Base-by-base conservation (phyloP, 2,888 invertebrate species). In the Tipula confusa region DNA sequence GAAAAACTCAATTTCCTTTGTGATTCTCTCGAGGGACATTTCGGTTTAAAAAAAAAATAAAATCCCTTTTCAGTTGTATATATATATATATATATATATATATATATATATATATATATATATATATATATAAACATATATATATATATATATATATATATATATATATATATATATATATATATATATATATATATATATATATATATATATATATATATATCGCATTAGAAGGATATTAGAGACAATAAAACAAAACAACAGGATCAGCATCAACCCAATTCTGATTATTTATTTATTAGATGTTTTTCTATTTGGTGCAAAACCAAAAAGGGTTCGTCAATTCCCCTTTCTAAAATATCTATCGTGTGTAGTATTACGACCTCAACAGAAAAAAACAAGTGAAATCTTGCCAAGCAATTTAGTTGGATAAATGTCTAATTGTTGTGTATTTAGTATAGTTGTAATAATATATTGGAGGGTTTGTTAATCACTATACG, bases 391-490 rank as follows among this genome's bases (percentile, higher is more conserved):
- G 15, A 43, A 64, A 64, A 64, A 64, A 64, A 64, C 64, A 64
- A 64, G 64, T 64, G 64, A 64, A 64, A 64, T 64, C 64, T 64
- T 64, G 64, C 24, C 64, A 64, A 64, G 64, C 64, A 64, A 64
- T 64, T 64, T 64, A 64, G 64, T 24, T 24, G 64, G 64, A 64
- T 64, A 9, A n/a, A 64, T 64, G 64, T 64, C 64, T 64, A 64
- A 64, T 64, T 64, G 64, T 64, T 64, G 64, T 64, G 64, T 64
- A 64, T 64, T 64, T 64, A 64, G 64, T 64, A 64, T 31, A 31
- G 7, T 13, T 13, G 13, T 38, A 38, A 13, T 13, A 11, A 4
- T 9, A 3, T 24, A 24, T 1, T 24, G 24, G 24, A 64, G 64
- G 64, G 64, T 64, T 64, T 24, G 64, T 64, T 24, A 64, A 64